Evolutionary conservation across 2,888 invertebrate species (phyloP).

Genomic region (Steinernema scapterisci): DNA sequence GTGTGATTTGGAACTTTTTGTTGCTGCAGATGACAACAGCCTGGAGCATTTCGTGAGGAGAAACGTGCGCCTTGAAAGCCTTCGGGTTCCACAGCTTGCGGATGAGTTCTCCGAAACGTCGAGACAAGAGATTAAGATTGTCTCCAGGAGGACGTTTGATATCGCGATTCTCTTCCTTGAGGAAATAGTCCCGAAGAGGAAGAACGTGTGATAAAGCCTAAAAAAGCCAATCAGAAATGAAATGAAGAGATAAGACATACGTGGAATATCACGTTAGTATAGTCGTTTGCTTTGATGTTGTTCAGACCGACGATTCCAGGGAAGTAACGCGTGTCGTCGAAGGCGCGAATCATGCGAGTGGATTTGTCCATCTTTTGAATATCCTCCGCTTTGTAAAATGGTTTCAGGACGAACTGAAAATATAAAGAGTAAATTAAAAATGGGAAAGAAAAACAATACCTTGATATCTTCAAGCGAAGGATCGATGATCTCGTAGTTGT

Average conservation of each 20-base stretch:
- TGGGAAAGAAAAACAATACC: constrained; percentile 58
- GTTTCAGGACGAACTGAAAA: constrained; percentile 87
- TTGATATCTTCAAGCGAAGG: constrained; percentile 92
- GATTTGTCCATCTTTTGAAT: constrained; percentile 81
- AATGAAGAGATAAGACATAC: constrained; percentile 70
- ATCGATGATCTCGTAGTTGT: constrained; percentile 98
- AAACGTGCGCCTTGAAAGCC: constrained; percentile 98
- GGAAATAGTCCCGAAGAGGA: constrained; percentile 90
- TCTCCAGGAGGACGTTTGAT: constrained; percentile 91
- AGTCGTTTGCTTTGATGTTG: constrained; percentile 99
- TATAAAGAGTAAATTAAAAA: neutral
- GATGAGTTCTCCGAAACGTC: constrained; percentile 69
- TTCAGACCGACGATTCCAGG: constrained; percentile 96
- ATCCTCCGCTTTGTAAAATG: constrained; percentile 85
- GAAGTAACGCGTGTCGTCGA: constrained; percentile 83
- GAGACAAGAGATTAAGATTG: constrained; percentile 86
- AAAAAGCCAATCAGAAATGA: constrained; percentile 34
- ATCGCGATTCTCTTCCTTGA: constrained; percentile 83
- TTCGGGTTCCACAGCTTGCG: constrained; percentile 97
- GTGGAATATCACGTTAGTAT: constrained; percentile 96
- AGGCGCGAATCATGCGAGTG: constrained; percentile 87
- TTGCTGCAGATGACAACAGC: constrained; percentile 84
- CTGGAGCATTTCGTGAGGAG: constrained; percentile 99
- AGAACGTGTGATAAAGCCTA: constrained; percentile 92
- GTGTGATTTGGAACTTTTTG: constrained; percentile 97